A percentile compares a stretch with the other conserved stretches of the same genome.
Evolutionary conservation across 2,113 vertebrate genomes (phyloP).

Genomic region (Patagioenas fasciata): DNA sequence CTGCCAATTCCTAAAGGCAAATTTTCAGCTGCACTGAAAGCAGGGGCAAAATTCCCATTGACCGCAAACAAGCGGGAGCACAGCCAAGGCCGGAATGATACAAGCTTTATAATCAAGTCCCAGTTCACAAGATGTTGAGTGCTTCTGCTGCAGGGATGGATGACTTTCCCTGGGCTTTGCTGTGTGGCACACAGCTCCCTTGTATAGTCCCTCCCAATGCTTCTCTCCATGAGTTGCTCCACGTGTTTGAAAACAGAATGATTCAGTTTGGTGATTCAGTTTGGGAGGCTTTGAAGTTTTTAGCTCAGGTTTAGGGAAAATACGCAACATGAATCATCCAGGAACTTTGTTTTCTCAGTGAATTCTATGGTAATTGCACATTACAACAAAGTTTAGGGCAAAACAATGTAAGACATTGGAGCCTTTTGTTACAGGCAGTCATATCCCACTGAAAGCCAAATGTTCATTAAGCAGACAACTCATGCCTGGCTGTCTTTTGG

Average conservation of each 20-base stretch:
- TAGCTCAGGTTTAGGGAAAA: slow-evolving; percentile 36
- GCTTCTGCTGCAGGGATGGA: not conserved
- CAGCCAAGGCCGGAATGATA: not conserved
- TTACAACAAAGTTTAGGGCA: not conserved
- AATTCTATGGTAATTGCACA: not conserved
- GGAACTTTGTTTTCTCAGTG: slow-evolving; percentile 14
- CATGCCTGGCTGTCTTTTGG: not conserved
- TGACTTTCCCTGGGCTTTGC: not conserved
- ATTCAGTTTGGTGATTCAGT: not conserved
- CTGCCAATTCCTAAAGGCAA: not conserved
- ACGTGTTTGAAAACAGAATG: not conserved
- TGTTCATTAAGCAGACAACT: not conserved
- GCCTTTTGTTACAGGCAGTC: not conserved
- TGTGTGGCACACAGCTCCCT: not conserved
- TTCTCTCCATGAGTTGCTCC: not conserved
- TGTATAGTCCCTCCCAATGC: not conserved
- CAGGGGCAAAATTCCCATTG: not conserved
- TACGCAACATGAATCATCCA: slow-evolving; percentile 3
- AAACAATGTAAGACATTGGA: not conserved
- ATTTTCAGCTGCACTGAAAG: not conserved
- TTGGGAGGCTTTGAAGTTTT: slow-evolving; percentile 24
- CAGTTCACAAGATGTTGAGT: not conserved
- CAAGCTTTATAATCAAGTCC: not conserved
- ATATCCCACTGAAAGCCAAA: not conserved
- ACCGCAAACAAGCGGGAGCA: rapidly evolving